Conservation (phyloP, 2,113 vertebrate species). For the Tylochromis polylepis region DNA sequence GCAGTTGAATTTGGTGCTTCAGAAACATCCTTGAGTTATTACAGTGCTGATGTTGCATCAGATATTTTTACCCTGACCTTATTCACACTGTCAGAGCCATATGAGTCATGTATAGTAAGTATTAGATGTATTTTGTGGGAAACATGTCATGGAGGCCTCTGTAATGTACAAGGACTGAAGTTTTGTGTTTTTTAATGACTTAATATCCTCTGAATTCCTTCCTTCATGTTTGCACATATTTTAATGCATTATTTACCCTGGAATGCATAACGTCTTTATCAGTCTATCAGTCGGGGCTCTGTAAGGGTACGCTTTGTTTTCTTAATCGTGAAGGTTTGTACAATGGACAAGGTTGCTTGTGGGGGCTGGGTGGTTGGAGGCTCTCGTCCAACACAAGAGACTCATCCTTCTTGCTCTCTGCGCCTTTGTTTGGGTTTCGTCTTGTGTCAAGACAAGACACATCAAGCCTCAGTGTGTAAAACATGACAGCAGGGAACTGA, state of each 20-base stretch:
- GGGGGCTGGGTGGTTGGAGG: neutral
- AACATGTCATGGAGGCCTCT: neutral
- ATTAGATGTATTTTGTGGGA: neutral
- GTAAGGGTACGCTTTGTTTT: slow-evolving; percentile 19
- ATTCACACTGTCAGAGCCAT: neutral
- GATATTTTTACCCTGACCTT: neutral
- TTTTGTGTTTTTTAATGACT: slow-evolving; percentile 23
- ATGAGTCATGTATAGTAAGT: neutral
- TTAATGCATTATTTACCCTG: slow-evolving; percentile 35
- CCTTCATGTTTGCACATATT: slow-evolving; percentile 18
- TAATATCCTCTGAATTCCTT: slow-evolving; percentile 21
- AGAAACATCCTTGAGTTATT: neutral
- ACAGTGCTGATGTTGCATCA: neutral
- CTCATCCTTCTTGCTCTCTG: neutral
- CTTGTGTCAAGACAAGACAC: neutral
- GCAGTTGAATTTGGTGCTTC: neutral
- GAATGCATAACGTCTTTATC: slow-evolving; percentile 58
- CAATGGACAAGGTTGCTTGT: neutral
- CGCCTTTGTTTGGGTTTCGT: slow-evolving; percentile 31
- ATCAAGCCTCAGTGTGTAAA: slow-evolving; percentile 2
- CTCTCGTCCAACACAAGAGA: neutral
- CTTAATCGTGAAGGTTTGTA: neutral
- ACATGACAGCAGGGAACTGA: neutral
- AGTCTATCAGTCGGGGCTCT: slow-evolving; percentile 27
- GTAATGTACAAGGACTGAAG: neutral